Conservation (phyloP, 2,797 vertebrate species). For the Dicrostonyx torquatus region DNA sequence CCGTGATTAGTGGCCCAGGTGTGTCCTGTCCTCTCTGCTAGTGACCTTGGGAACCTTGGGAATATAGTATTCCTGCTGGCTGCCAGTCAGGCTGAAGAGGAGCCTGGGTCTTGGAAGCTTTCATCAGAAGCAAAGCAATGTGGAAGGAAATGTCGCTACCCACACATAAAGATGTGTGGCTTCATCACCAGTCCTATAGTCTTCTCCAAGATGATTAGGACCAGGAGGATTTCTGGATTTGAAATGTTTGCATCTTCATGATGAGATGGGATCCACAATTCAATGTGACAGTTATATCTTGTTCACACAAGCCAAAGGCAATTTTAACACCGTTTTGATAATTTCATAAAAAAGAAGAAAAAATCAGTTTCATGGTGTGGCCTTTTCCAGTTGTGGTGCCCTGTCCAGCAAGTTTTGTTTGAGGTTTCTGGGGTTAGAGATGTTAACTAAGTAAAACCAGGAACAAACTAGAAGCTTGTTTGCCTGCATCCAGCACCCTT, state of each 20-base stretch:
- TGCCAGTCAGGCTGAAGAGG: neutral
- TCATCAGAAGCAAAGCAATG: too few species aligned
- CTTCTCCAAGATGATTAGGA: neutral
- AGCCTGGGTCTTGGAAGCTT: neutral
- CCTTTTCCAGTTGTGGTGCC: neutral
- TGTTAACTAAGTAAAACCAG: neutral
- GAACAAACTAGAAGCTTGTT: neutral
- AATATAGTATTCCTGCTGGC: neutral
- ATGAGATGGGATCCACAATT: neutral
- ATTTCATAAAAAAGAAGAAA: neutral
- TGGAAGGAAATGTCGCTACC: neutral
- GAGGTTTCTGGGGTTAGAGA: too few species aligned
- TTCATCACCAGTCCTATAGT: accelerated
- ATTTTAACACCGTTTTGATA: neutral
- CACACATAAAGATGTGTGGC: neutral
- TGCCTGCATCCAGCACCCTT: neutral
- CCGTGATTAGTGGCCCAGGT: neutral
- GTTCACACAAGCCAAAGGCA: neutral
- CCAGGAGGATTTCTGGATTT: neutral
- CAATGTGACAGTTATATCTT: neutral
- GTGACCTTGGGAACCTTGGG: neutral
- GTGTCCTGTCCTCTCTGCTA: neutral
- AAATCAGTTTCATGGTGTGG: neutral
- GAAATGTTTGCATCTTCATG: neutral
- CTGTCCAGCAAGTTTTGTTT: neutral